Conservation (phyloP, 2,888 invertebrate species). For the Glaucopsyche alexis region DNA sequence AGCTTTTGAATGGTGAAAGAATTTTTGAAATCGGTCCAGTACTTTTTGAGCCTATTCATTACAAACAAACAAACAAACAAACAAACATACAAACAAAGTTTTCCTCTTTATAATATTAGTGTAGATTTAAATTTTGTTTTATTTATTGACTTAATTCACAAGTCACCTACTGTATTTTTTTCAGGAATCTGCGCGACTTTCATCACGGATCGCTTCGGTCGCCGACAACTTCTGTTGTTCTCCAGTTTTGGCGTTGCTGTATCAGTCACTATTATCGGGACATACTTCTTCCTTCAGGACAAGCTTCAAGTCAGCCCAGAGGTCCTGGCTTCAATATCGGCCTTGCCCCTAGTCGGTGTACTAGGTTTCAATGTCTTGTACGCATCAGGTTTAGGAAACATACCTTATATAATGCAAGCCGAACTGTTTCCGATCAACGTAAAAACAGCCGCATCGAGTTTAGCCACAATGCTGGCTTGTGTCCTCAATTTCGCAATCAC, state of each 20-base stretch:
- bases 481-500: conserved; percentile 79
- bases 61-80: too few relatives aligned
- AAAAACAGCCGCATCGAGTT: conserved; percentile 80
- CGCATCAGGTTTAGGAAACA: conserved; percentile 80
- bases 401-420: conserved; percentile 82
- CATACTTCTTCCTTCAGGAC: conserved; percentile 78
- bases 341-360: conserved; percentile 77
- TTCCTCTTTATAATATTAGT: too few relatives aligned
- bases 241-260: conserved; percentile 79
- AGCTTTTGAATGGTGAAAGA: too few relatives aligned
- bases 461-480: conserved; percentile 79
- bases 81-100: too few relatives aligned
- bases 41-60: too few relatives aligned
- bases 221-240: conserved; percentile 74
- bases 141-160: too few relatives aligned
- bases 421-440: conserved; percentile 83
- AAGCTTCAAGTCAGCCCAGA: conserved; percentile 54
- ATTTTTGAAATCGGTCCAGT: too few relatives aligned
- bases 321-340: conserved; percentile 60
- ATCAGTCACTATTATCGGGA: conserved; percentile 70
- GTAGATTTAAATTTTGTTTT: too few relatives aligned
- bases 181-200: conserved; percentile 71
- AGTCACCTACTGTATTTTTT: conserved; percentile 42
- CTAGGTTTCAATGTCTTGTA: conserved; percentile 80
- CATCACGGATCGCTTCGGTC: conserved; percentile 76